A percentile compares a stretch with the other conserved stretches of the same genome.
phyloP scores from a whole-genome alignment of 1,140 invertebrate genomes.

The Drosophila ficusphila region DNA sequence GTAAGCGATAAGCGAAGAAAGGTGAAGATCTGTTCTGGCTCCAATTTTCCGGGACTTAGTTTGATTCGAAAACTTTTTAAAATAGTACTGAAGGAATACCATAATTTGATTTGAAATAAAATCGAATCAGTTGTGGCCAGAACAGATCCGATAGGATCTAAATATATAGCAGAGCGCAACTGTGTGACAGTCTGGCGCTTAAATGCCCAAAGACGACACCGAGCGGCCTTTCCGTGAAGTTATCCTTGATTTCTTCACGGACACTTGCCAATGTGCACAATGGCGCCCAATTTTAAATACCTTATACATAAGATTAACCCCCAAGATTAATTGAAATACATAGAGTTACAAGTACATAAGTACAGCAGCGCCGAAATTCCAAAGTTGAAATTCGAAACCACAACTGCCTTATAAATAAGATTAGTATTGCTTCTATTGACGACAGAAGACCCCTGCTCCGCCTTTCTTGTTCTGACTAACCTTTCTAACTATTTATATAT shows the following conservation, averaged over 20 bases:
- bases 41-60: not conserved
- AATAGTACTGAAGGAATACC: not conserved
- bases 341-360: conserved; percentile 9
- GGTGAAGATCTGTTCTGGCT: not conserved
- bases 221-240: conserved; percentile 32
- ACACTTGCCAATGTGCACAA: conserved; percentile 66
- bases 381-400: conserved; percentile 43
- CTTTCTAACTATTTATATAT: conserved; percentile 70
- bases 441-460: conserved; percentile 24
- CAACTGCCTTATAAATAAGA: conserved; percentile 75
- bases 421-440: conserved; percentile 56
- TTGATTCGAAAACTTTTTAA: not conserved
- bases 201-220: conserved; percentile 40
- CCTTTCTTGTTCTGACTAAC: conserved; percentile 17
- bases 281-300: conserved; percentile 41
- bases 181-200: conserved; percentile 56
- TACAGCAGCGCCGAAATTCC: conserved; percentile 20
- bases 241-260: conserved; percentile 33
- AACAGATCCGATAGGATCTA: conserved; percentile 1
- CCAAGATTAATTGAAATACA: conserved; percentile 1
- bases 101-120: too few relatives aligned
- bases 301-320: conserved; percentile 15
- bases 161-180: conserved; percentile 25
- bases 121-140: too few relatives aligned
- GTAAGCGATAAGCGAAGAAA: not conserved